Evolutionary conservation across 1,140 invertebrate genomes (phyloP).

Genomic region (Brachionus koreanus): DNA sequence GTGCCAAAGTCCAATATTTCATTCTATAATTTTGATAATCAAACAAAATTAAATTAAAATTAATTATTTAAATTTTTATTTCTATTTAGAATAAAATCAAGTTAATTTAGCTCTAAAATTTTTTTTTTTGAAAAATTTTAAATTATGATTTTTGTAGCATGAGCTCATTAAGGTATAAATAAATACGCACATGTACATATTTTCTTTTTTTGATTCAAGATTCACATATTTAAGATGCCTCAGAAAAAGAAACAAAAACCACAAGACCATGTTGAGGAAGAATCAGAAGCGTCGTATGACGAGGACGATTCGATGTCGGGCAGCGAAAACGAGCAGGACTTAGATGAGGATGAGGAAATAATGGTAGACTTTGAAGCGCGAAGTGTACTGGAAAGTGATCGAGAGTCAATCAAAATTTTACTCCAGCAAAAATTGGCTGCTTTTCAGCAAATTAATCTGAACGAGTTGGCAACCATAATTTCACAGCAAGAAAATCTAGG

Average conservation of each 20-base stretch:
- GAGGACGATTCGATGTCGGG: conserved; percentile 9
- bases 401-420: conserved; percentile 19
- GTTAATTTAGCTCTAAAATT: not conserved
- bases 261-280: not conserved
- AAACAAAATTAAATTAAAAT: not conserved
- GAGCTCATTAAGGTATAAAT: not conserved
- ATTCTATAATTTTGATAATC: not conserved
- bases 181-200: conserved; percentile 9
- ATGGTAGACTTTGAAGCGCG: conserved; percentile 35
- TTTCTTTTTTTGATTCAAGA: not conserved
- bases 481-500: conserved; percentile 16
- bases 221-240: not conserved
- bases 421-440: conserved; percentile 13
- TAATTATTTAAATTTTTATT: not conserved
- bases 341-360: conserved; percentile 11
- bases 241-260: conserved; percentile 14
- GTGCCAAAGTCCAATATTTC: not conserved
- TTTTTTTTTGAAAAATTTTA: not conserved
- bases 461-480: conserved; percentile 29
- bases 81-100: not conserved
- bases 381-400: not conserved
- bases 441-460: conserved; percentile 20
- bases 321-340: not conserved
- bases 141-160: not conserved
- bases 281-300: not conserved